Base-by-base conservation (phyloP, 1,140 invertebrate genomes). In the Venturia canescens region DNA sequence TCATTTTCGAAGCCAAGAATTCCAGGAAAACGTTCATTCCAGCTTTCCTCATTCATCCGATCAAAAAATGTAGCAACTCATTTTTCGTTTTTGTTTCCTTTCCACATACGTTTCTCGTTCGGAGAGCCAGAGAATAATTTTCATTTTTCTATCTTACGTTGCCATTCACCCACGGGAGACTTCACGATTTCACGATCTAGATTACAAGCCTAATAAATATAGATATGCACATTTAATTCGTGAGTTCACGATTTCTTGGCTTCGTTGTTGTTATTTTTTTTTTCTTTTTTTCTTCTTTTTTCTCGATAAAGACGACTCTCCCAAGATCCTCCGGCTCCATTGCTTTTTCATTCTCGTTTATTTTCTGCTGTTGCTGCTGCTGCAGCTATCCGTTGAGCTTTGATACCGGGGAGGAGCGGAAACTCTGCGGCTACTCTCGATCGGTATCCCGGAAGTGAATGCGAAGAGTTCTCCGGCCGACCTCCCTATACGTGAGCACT, bases 361-460 rank as follows among this genome's bases (percentile, higher is more conserved):
- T 44, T 44, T 44, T 44, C 38, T 44, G 5, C 11, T 11, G 18
- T 57, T 21, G 18, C 21, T 16, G 18, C 53, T 18, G 21, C 9
- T 57, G 53, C 53, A n/a, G n/a, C n/a, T n/a, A n/a, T n/a, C n/a
- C n/a, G n/a, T 5, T 23, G 53, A 18, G 18, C 0, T 21, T 57
- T 23, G 53, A n/a, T 57, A 18, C 21, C 13, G 50, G 69, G 72
- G 76, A 80, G 72, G 57, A 81, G 69, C 66, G 74, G 50, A 78
- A 81, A 81, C 76, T 78, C 63, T 69, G 23, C 48, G 27, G 76
- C 67, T 69, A 31, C 66, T 77, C 75, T 29, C 74, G 72, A 75
- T 80, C 66, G 67, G 72, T 83, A 80, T 83, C 82, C 82, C 82
- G 82, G 82, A 81, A 83, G 79, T 77, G 75, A 77, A 44, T 60